Evolutionary conservation across 2,797 vertebrate species (phyloP).

Genomic region (Amblyopsis hoosieri): DNA sequence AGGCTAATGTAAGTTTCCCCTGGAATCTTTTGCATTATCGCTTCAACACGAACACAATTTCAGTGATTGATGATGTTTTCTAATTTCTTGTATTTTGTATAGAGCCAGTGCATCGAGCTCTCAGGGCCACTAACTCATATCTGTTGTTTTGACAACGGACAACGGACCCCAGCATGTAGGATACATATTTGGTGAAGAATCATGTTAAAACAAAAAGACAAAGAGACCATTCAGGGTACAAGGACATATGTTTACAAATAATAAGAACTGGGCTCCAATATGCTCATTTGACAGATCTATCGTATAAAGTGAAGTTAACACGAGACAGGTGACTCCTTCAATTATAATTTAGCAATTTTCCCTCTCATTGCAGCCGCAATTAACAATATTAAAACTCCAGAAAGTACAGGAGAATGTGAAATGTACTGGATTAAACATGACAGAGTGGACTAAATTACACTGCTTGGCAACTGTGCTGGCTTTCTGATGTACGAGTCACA

Average conservation of each 20-base stretch:
- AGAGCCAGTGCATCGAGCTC: too few species aligned
- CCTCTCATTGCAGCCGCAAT: slow-evolving; percentile 31
- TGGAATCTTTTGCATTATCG: too few species aligned
- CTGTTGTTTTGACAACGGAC: too few species aligned
- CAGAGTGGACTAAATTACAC: slow-evolving; percentile 45
- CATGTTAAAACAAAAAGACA: not conserved
- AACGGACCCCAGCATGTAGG: too few species aligned
- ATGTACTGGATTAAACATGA: slow-evolving; percentile 42
- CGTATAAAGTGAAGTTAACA: slow-evolving; percentile 2
- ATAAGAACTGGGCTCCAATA: not conserved
- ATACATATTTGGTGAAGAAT: not conserved
- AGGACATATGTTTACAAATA: not conserved
- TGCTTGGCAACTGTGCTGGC: slow-evolving; percentile 43
- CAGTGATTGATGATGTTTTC: too few species aligned
- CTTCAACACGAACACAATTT: too few species aligned
- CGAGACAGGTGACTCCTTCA: slow-evolving; percentile 21
- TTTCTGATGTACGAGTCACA: slow-evolving; percentile 24
- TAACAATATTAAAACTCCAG: slow-evolving; percentile 25
- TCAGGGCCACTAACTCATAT: too few species aligned
- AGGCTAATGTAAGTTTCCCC: too few species aligned
- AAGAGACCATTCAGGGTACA: slow-evolving; percentile 3
- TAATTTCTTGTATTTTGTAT: too few species aligned
- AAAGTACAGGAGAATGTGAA: slow-evolving; percentile 31
- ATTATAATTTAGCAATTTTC: slow-evolving; percentile 24
- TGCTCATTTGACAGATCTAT: slow-evolving; percentile 3